These are phyloP conservation scores for Ascidia mentula DNA, from an alignment of 23 tunicate genomes.

Conservation along the genomic window DNA sequence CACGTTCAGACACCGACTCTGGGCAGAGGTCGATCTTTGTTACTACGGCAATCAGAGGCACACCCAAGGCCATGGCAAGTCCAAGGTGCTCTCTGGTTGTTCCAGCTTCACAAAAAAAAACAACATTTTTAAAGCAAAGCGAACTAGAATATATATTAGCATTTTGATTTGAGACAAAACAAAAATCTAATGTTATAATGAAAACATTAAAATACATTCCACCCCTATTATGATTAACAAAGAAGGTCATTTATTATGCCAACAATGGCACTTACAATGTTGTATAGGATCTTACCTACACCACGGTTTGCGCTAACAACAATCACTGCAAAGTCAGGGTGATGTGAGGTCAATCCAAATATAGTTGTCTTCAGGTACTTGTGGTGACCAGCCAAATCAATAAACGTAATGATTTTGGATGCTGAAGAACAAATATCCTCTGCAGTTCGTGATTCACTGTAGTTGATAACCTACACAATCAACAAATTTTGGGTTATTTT, in stretches of 20 bases:
- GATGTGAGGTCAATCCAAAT: constrained; percentile 94
- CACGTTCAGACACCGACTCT: constrained; percentile 45
- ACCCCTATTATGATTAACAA: no score
- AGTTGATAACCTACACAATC: constrained; percentile 89
- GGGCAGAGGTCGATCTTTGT: constrained; percentile 93
- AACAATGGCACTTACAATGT: no score
- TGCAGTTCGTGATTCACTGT: constrained; percentile 67
- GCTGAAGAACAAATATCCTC: constrained; percentile 82
- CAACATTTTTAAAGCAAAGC: no score
- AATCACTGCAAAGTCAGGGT: constrained; percentile 95
- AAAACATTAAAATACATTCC: no score
- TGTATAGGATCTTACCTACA: constrained; percentile 48
- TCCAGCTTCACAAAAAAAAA: constrained; percentile 38
- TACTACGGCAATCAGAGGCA: constrained; percentile 90
- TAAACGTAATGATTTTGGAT: constrained; percentile 89
- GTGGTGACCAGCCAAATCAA: constrained; percentile 97
- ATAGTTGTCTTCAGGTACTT: constrained; percentile 95
- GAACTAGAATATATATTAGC: no score
- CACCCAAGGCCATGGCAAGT: constrained; percentile 84
- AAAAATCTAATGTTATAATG: no score
- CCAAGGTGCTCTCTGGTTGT: constrained; percentile 94
- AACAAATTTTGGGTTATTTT: no score
- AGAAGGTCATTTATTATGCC: no score
- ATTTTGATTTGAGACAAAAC: no score
- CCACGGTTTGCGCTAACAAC: constrained; percentile 95